A percentile compares a stretch with the other conserved stretches of the same genome.
These are phyloP conservation scores for Brachirus orientalis DNA, from an alignment of 2,113 vertebrate genomes.

Conservation along the genomic window DNA sequence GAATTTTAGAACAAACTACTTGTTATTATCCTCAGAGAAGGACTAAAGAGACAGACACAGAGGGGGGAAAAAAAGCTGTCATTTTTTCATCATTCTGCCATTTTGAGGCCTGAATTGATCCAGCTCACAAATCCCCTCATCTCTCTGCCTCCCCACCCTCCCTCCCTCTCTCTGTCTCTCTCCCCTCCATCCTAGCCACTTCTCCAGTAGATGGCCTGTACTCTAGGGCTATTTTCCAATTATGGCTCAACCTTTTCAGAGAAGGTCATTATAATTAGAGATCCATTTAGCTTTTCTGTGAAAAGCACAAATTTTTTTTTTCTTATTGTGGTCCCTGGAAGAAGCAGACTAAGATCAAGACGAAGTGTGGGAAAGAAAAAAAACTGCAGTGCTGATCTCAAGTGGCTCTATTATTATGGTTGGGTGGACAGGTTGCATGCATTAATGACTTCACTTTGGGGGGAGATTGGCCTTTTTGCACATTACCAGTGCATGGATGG, in stretches of 20 bases:
- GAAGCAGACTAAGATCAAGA: constrained; percentile 54
- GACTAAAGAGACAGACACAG: background rate
- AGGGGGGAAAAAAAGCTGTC: constrained; percentile 9
- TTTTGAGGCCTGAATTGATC: constrained; percentile 52
- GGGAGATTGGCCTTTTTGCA: constrained; percentile 78
- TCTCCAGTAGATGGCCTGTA: constrained; percentile 68
- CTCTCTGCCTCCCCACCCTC: background rate
- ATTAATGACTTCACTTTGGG: constrained; percentile 78
- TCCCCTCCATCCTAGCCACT: constrained; percentile 50
- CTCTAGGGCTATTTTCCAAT: constrained; percentile 81
- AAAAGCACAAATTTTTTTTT: constrained; percentile 85
- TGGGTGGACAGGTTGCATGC: constrained; percentile 76
- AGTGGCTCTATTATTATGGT: constrained; percentile 88
- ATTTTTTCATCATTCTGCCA: constrained; percentile 34
- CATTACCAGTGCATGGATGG: constrained; percentile 70
- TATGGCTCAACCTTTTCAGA: constrained; percentile 76
- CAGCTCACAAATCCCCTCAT: constrained; percentile 29
- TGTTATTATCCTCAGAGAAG: constrained; percentile 13
- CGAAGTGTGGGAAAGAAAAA: background rate
- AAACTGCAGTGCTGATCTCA: constrained; percentile 74
- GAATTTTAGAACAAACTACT: constrained; percentile 24
- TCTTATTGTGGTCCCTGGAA: constrained; percentile 82
- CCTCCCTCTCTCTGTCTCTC: constrained; percentile 7
- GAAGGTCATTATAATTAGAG: constrained; percentile 81
- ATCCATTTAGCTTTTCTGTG: constrained; percentile 82